Evolutionary conservation across 2,113 vertebrate species (phyloP).

Genomic region (Boleophthalmus pectinirostris): DNA sequence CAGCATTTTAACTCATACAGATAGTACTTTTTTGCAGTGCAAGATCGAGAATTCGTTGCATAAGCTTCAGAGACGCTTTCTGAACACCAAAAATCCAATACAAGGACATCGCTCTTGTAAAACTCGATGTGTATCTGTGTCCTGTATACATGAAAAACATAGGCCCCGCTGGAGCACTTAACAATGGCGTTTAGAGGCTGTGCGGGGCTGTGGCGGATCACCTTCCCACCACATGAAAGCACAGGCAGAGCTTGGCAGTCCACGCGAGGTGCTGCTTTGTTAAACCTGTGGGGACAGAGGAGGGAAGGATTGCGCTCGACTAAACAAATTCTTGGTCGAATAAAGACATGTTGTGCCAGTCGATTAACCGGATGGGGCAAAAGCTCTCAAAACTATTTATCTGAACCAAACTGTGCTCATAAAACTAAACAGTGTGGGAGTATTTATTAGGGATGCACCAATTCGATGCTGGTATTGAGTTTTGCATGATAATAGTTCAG

Average conservation of each 20-base stretch:
- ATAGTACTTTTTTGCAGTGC: too few relatives aligned
- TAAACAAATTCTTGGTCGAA: too few relatives aligned
- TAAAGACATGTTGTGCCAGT: too few relatives aligned
- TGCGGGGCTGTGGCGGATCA: slow-evolving; percentile 25
- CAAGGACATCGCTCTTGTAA: background rate
- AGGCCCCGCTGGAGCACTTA: slow-evolving; percentile 18
- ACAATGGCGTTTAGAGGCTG: slow-evolving; percentile 39
- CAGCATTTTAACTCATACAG: too few relatives aligned
- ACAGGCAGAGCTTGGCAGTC: slow-evolving; percentile 14
- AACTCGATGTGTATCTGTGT: background rate
- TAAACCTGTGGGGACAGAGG: slow-evolving; percentile 13
- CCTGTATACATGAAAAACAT: background rate
- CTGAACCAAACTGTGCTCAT: too few relatives aligned
- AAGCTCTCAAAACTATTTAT: too few relatives aligned
- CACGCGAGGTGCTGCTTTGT: slow-evolving; percentile 37
- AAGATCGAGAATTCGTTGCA: too few relatives aligned
- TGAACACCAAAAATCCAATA: background rate
- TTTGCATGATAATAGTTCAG: too few relatives aligned
- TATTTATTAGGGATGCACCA: too few relatives aligned
- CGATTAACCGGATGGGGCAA: too few relatives aligned
- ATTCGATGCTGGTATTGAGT: too few relatives aligned
- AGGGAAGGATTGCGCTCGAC: background rate
- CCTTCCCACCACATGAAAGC: slow-evolving; percentile 26
- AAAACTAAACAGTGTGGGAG: too few relatives aligned
- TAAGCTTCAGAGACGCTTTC: background rate